These are phyloP conservation scores for Drosophila willistoni DNA, from an alignment of 1,140 invertebrate genomes.

Conservation along the genomic window DNA sequence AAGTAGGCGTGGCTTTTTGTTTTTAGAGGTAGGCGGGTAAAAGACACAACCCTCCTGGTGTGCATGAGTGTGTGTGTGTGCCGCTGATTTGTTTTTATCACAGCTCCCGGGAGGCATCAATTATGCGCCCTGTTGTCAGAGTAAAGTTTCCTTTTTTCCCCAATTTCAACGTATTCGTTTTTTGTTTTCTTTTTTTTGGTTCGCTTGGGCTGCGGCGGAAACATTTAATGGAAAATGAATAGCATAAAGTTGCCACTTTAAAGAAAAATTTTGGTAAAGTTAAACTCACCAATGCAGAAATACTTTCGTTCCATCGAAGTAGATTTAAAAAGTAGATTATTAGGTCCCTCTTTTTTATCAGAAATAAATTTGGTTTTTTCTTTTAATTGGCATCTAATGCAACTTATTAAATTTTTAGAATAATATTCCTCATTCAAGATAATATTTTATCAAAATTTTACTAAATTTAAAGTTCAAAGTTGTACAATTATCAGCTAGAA, in stretches of 20 bases:
- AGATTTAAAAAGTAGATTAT: too few relatives aligned
- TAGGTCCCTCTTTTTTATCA: too few relatives aligned
- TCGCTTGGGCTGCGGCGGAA: constrained; percentile 22
- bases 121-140: constrained; percentile 63
- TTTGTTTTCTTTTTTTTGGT: not conserved
- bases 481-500: not conserved
- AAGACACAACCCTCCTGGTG: constrained; percentile 22
- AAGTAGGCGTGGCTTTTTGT: constrained; percentile 22
- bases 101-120: constrained; percentile 78
- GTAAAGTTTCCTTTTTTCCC: constrained; percentile 29
- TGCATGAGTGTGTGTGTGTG: constrained; percentile 43
- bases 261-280: not conserved
- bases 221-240: constrained; percentile 46
- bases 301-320: not conserved
- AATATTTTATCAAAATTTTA: too few relatives aligned
- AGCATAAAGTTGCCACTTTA: constrained; percentile 8
- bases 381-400: too few relatives aligned
- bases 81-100: constrained; percentile 80
- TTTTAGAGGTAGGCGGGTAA: constrained; percentile 13
- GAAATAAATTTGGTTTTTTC: too few relatives aligned
- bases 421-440: too few relatives aligned
- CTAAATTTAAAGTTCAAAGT: not conserved
- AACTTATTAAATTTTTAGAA: too few relatives aligned
- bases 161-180: not conserved
- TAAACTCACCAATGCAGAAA: not conserved